Evolutionary conservation across 2,113 vertebrate genomes (phyloP).

Genomic region (Trichomycterus rosablanca): DNA sequence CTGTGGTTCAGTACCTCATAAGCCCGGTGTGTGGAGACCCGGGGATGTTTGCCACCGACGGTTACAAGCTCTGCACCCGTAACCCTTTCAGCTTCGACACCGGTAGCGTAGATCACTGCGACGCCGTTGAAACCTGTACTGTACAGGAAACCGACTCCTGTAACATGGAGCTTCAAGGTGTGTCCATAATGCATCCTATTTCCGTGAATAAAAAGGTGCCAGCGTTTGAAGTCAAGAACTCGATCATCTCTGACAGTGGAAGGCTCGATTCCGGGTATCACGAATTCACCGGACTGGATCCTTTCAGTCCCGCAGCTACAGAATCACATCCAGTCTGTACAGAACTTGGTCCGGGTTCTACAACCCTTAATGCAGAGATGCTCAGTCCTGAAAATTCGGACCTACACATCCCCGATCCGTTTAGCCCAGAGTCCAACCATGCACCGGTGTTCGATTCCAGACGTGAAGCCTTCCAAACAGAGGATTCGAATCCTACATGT

Average conservation of each 20-base stretch:
- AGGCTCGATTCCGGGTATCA: constrained; percentile 45
- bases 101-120: constrained; percentile 16
- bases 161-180: constrained; percentile 11
- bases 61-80: constrained; percentile 20
- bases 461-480: constrained; percentile 21
- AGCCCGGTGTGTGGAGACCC: constrained; percentile 16
- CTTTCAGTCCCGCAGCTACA: constrained; percentile 16
- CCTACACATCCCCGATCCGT: constrained; percentile 31
- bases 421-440: constrained; percentile 39
- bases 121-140: neutral
- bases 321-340: constrained; percentile 4
- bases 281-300: constrained; percentile 26
- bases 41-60: constrained; percentile 16
- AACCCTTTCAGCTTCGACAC: constrained; percentile 23
- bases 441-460: constrained; percentile 28
- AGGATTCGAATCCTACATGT: constrained; percentile 1
- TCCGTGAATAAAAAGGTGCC: neutral
- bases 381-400: constrained; percentile 13
- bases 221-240: constrained; percentile 13
- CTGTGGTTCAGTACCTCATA: constrained; percentile 27
- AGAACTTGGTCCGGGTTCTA: constrained; percentile 1
- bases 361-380: neutral
- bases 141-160: constrained; percentile 6
- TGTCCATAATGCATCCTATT: constrained; percentile 20
- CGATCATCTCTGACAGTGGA: constrained; percentile 6